Conservation (phyloP, 92 coral and sea anemone species). For the Desmophyllum pertusum region DNA sequence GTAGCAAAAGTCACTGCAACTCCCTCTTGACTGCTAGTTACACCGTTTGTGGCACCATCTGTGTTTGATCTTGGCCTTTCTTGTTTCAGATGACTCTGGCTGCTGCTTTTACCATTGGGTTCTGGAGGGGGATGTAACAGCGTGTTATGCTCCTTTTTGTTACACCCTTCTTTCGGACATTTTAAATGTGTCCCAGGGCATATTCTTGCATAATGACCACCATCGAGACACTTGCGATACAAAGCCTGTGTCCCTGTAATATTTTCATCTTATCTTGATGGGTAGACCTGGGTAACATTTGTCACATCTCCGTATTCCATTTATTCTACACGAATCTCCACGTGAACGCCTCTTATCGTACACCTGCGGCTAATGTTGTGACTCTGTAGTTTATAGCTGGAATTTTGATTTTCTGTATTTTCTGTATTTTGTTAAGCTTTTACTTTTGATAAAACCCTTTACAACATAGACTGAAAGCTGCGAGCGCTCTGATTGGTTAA, state of each 20-base stretch:
- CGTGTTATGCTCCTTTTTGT: conserved; percentile 51
- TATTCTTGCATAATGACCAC: conserved; percentile 55
- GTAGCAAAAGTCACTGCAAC: neutral
- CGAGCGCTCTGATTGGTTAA: too few relatives aligned
- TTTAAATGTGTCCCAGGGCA: conserved; percentile 54
- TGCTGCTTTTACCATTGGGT: neutral
- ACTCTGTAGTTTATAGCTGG: too few relatives aligned
- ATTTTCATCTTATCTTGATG: conserved; percentile 37
- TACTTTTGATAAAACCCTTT: too few relatives aligned
- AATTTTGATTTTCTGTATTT: too few relatives aligned
- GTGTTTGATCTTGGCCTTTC: neutral
- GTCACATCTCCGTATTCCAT: conserved; percentile 66
- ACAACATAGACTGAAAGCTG: too few relatives aligned
- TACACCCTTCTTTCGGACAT: conserved; percentile 46
- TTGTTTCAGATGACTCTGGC: neutral
- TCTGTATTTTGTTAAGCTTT: too few relatives aligned
- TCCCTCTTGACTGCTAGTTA: neutral
- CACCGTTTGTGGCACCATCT: neutral
- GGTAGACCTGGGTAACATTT: conserved; percentile 36
- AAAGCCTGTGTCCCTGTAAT: conserved; percentile 50
- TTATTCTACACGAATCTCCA: too few relatives aligned
- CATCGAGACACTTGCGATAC: conserved; percentile 63
- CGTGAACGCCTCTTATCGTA: too few relatives aligned
- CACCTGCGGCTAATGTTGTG: too few relatives aligned
- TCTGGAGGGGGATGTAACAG: conserved; percentile 50